Conservation (phyloP, 2,113 vertebrate genomes). For the Phaetusa simplex region DNA sequence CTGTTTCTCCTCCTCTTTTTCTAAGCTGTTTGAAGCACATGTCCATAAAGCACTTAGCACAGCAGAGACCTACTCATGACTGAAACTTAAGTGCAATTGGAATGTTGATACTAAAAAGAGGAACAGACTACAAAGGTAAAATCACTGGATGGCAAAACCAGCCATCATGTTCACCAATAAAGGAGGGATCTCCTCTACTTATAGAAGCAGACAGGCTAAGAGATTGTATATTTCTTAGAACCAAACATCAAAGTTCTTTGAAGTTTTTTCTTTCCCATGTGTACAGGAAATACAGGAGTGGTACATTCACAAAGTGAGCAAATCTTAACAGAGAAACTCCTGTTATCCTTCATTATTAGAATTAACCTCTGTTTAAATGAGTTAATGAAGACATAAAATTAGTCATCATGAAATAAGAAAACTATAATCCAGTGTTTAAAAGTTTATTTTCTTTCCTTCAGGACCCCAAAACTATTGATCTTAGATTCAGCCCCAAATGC, state of each 20-base stretch:
- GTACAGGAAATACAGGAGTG: not conserved
- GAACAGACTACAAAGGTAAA: not conserved
- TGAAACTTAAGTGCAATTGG: not conserved
- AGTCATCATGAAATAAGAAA: not conserved
- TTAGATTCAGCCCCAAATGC: not conserved
- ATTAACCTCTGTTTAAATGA: not conserved
- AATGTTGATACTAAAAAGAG: not conserved
- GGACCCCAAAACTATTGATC: not conserved
- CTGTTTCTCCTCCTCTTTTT: not conserved
- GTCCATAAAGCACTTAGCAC: not conserved
- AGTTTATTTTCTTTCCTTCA: not conserved
- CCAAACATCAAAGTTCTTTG: not conserved
- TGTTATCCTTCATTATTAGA: constrained; percentile 6
- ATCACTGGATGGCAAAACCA: not conserved
- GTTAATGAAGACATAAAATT: not conserved
- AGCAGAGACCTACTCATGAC: not conserved
- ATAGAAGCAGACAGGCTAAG: not conserved
- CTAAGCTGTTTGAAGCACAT: not conserved
- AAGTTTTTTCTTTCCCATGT: not conserved
- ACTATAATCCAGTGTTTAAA: not conserved
- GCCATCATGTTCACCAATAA: not conserved
- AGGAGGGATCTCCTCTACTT: not conserved
- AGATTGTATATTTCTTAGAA: not conserved
- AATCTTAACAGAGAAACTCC: not conserved
- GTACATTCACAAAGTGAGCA: not conserved